Evolutionary conservation across 2,888 invertebrate species (phyloP).

Genomic region (Scaeva pyrastri): DNA sequence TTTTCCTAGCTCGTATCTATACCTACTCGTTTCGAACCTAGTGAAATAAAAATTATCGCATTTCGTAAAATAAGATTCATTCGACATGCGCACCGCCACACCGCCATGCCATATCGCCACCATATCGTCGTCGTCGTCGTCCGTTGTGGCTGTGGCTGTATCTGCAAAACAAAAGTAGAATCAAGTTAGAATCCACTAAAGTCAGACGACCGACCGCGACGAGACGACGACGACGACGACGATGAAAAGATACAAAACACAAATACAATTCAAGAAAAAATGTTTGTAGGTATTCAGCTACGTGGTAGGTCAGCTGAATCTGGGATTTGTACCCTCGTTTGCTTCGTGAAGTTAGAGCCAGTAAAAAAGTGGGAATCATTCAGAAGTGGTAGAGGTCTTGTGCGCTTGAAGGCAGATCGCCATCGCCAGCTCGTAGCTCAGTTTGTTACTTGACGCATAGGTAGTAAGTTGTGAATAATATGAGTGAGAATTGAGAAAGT

Average conservation of each 20-base stretch:
- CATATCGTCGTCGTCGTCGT: too few relatives aligned
- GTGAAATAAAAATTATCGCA: constrained; percentile 46
- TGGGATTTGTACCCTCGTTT: constrained; percentile 61
- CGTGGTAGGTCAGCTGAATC: constrained; percentile 61
- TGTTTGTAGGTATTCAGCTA: constrained; percentile 52
- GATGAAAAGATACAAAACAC: constrained; percentile 31
- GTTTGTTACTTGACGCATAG: constrained; percentile 70
- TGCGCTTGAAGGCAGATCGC: constrained; percentile 68
- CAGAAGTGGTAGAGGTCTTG: constrained; percentile 69
- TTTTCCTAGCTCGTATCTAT: constrained; percentile 46
- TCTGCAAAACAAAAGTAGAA: constrained; percentile 52
- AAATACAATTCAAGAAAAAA: constrained; percentile 10
- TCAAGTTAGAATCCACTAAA: not conserved
- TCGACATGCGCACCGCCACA: constrained; percentile 51
- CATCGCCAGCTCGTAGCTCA: too few relatives aligned
- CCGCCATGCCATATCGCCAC: too few relatives aligned
- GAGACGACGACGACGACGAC: too few relatives aligned
- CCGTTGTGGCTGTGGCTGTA: constrained; percentile 49
- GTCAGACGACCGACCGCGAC: constrained; percentile 6
- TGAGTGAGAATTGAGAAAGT: not conserved
- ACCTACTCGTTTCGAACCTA: constrained; percentile 17
- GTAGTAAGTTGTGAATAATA: constrained; percentile 51
- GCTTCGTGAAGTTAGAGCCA: constrained; percentile 24
- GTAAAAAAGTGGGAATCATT: constrained; percentile 45
- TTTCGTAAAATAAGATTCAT: constrained; percentile 24